Evolutionary conservation across 2,888 invertebrate genomes (phyloP).

Genomic region (Meteorus cinctellus): DNA sequence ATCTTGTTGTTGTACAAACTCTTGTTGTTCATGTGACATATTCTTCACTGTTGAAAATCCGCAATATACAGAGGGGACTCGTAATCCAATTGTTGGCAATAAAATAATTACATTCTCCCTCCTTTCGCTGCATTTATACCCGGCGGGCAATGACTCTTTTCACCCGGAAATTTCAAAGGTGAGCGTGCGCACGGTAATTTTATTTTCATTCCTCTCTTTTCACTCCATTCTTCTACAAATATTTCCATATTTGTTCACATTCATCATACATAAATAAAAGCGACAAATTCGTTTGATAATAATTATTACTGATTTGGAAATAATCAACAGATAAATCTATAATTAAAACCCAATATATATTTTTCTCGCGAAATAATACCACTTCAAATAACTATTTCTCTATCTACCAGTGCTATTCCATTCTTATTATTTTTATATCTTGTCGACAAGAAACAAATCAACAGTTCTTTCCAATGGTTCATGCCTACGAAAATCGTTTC

Average conservation of each 20-base stretch:
- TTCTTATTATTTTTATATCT: no score
- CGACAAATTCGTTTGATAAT: not conserved
- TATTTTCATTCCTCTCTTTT: constrained; percentile 32
- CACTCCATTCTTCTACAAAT: constrained; percentile 12
- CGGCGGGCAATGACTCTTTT: constrained; percentile 14
- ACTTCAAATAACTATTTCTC: no score
- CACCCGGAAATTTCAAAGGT: constrained; percentile 34
- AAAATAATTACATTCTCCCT: constrained; percentile 42
- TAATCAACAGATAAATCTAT: not conserved
- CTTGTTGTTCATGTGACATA: constrained; percentile 17
- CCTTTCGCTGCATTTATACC: constrained; percentile 15
- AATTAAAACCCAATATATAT: no score
- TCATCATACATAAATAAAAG: not conserved
- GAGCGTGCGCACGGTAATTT: not conserved
- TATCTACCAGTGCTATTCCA: no score
- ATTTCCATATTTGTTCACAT: constrained; percentile 26
- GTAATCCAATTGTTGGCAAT: constrained; percentile 46
- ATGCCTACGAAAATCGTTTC: not conserved
- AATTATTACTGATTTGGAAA: not conserved
- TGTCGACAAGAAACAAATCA: not conserved
- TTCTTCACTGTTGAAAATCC: constrained; percentile 25
- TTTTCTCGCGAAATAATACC: no score
- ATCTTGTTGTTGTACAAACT: constrained; percentile 35
- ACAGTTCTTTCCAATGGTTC: no score
- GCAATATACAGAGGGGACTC: constrained; percentile 27